phyloP scores from a whole-genome alignment of 2,797 vertebrate genomes.

The Sebastolobus altivelis region DNA sequence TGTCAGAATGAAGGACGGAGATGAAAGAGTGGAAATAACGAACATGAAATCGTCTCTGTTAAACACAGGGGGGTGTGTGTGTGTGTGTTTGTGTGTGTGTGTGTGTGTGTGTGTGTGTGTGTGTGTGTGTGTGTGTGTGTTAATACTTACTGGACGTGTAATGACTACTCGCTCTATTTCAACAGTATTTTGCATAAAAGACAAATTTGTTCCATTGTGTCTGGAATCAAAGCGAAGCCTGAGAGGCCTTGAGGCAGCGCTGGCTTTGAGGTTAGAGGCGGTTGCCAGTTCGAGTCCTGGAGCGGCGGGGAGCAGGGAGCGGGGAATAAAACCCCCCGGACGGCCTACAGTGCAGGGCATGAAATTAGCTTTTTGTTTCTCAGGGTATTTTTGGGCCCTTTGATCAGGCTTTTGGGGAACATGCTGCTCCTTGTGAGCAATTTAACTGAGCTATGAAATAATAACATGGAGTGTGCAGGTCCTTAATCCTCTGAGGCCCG shows the following conservation, averaged over 20 bases:
- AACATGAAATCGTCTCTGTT: conserved; percentile 59
- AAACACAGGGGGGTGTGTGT: conserved; percentile 24
- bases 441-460: conserved; percentile 19
- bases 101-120: conserved; percentile 6
- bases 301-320: background rate
- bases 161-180: conserved; percentile 56
- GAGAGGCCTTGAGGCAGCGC: conserved; percentile 27
- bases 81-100: conserved; percentile 12
- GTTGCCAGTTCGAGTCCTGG: conserved; percentile 55
- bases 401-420: conserved; percentile 55
- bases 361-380: conserved; percentile 53
- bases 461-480: background rate
- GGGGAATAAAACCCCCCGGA: conserved; percentile 41
- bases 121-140: conserved; percentile 24
- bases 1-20: conserved; percentile 59
- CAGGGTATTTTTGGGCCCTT: conserved; percentile 49
- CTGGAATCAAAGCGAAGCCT: conserved; percentile 58
- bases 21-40: conserved; percentile 61
- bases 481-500: too few species aligned
- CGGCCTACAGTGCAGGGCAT: conserved; percentile 11
- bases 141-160: conserved; percentile 51
- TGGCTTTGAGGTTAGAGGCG: conserved; percentile 56
- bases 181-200: conserved; percentile 56
- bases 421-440: conserved; percentile 8
- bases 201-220: conserved; percentile 41